A percentile compares a stretch with the other conserved stretches of the same genome.
These are phyloP conservation scores for Phrynosoma platyrhinos DNA, from an alignment of 2,113 vertebrate species.

Conservation along the genomic window DNA sequence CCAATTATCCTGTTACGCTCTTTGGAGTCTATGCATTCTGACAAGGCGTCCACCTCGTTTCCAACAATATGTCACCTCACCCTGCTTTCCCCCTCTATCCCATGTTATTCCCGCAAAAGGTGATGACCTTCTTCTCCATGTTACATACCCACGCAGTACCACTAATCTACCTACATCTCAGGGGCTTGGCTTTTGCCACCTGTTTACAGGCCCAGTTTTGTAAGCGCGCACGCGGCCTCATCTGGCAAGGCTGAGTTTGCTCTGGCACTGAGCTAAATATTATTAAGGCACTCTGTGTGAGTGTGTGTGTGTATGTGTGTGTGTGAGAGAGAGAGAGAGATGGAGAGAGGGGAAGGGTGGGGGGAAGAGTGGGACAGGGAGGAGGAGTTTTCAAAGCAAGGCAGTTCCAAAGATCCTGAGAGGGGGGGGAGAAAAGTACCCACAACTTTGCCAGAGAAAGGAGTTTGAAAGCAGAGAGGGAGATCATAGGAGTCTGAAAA, in stretches of 20 bases:
- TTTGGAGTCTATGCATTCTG: background rate
- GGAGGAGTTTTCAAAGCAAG: conserved; percentile 37
- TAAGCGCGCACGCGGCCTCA: background rate
- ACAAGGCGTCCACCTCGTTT: conserved; percentile 4
- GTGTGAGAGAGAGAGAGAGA: background rate
- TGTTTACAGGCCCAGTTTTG: background rate
- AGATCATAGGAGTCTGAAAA: conserved; percentile 6
- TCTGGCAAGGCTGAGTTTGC: conserved; percentile 10
- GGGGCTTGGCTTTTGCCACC: conserved; percentile 9
- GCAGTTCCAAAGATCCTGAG: conserved; percentile 26
- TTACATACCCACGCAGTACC: background rate
- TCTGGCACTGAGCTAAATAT: conserved; percentile 12
- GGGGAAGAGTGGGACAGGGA: conserved; percentile 18
- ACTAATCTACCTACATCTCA: background rate
- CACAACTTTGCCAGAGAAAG: background rate
- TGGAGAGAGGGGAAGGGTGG: background rate
- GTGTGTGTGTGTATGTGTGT: background rate
- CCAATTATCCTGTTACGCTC: conserved; percentile 29
- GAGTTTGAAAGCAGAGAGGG: background rate
- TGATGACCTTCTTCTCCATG: background rate
- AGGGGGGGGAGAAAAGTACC: background rate
- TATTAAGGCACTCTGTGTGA: background rate
- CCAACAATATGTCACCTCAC: conserved; percentile 26
- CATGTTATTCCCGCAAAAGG: background rate
- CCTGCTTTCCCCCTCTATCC: too few species aligned